These are phyloP conservation scores for Enteromius paludinosus DNA, from an alignment of 2,797 vertebrate species.

Conservation along the genomic window DNA sequence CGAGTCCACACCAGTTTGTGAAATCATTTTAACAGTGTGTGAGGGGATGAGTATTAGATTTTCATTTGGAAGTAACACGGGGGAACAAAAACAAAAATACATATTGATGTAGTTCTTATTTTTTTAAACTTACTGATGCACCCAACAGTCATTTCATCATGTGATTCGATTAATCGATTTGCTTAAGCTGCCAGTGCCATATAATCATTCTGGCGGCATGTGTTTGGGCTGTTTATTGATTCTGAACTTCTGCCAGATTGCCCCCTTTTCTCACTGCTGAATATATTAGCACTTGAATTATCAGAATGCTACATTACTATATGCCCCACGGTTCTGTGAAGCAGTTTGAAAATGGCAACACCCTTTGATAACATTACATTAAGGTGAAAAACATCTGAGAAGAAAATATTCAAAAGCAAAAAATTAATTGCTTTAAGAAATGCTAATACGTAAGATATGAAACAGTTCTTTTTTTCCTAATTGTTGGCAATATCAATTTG, in stretches of 20 bases:
- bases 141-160: slow-evolving; percentile 15
- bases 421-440: slow-evolving; percentile 49
- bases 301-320: slow-evolving; percentile 40
- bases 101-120: neutral
- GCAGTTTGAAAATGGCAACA: slow-evolving; percentile 7
- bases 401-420: slow-evolving; percentile 49
- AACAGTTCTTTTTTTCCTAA: neutral
- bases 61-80: neutral
- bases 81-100: slow-evolving; percentile 2
- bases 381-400: slow-evolving; percentile 47
- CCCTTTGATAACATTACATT: slow-evolving; percentile 49
- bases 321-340: slow-evolving; percentile 33
- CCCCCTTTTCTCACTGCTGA: slow-evolving; percentile 30
- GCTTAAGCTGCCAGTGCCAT: slow-evolving; percentile 25
- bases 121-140: slow-evolving; percentile 2
- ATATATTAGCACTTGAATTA: slow-evolving; percentile 52
- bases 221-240: slow-evolving; percentile 49
- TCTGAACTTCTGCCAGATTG: slow-evolving; percentile 39
- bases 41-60: neutral
- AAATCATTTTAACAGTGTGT: slow-evolving; percentile 8
- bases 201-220: slow-evolving; percentile 33
- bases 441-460: slow-evolving; percentile 36
- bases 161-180: slow-evolving; percentile 36
- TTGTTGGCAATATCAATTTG: slow-evolving; percentile 7
- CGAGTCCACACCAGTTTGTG: neutral